Conservation (phyloP, 92 coral and sea anemone genomes). For the Heliopora coerulea region DNA sequence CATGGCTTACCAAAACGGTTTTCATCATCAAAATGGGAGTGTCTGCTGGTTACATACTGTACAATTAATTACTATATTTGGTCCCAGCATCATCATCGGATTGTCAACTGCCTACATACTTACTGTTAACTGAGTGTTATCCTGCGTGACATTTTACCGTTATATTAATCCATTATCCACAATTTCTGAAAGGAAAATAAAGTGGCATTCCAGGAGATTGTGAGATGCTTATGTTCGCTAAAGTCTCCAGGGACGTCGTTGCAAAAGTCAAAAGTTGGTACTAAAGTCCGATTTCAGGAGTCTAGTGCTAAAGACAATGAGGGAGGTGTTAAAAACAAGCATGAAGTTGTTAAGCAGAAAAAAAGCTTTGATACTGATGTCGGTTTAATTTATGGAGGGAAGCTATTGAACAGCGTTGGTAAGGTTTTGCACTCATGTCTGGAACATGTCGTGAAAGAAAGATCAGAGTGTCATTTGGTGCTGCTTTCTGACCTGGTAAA, state of each 20-base stretch:
- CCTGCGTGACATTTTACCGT: no score
- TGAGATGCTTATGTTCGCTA: neutral
- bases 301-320: constrained; percentile 1
- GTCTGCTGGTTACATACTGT: no score
- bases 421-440: constrained; percentile 52
- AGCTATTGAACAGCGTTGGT: constrained; percentile 60
- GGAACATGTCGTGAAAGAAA: constrained; percentile 40
- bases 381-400: constrained; percentile 55
- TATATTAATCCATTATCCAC: no score
- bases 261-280: neutral
- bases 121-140: no score
- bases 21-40: no score
- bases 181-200: neutral
- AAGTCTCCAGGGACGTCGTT: constrained; percentile 12
- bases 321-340: neutral
- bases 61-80: no score
- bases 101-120: no score
- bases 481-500: constrained; percentile 66
- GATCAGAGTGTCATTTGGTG: constrained; percentile 50
- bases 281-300: constrained; percentile 34
- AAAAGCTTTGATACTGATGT: neutral
- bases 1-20: no score
- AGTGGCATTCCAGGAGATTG: constrained; percentile 8
- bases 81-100: no score
- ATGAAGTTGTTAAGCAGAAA: neutral